These are phyloP conservation scores for Euzophera pinguis DNA, from an alignment of 2,888 invertebrate genomes.

Conservation along the genomic window DNA sequence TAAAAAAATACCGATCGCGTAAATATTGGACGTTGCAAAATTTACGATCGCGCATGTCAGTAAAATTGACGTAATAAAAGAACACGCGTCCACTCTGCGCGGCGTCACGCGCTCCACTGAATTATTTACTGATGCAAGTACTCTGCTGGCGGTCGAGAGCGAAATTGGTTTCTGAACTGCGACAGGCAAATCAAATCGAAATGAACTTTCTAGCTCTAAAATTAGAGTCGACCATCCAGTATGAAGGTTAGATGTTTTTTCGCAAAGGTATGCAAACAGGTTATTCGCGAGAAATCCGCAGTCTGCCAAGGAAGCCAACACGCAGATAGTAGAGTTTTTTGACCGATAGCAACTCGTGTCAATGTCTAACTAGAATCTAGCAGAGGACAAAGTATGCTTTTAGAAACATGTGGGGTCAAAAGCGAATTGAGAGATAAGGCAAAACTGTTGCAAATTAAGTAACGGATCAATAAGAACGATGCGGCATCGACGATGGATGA, in stretches of 20 bases:
- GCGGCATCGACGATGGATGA: slow-evolving; percentile 15
- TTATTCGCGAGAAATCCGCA: slow-evolving; percentile 62
- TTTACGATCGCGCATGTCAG: slow-evolving; percentile 41
- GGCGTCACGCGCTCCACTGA: slow-evolving; percentile 69
- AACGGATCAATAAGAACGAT: slow-evolving; percentile 24
- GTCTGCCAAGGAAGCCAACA: slow-evolving; percentile 52
- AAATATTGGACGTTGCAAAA: slow-evolving; percentile 38
- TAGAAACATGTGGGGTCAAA: slow-evolving; percentile 1
- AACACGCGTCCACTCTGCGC: slow-evolving; percentile 45
- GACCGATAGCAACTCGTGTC: slow-evolving; percentile 44
- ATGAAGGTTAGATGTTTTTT: slow-evolving; percentile 34
- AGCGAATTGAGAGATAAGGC: slow-evolving; percentile 21
- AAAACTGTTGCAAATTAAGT: slow-evolving; percentile 24
- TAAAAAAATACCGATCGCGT: slow-evolving; percentile 27
- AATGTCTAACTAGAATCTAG: background rate
- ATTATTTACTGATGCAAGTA: slow-evolving; percentile 55
- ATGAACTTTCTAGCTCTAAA: slow-evolving; percentile 34
- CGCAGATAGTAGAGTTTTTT: slow-evolving; percentile 39
- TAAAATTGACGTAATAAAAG: slow-evolving; percentile 29
- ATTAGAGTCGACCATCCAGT: slow-evolving; percentile 43
- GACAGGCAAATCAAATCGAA: slow-evolving; percentile 30
- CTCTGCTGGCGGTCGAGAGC: slow-evolving; percentile 60
- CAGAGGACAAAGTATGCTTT: background rate
- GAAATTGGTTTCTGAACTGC: slow-evolving; percentile 65
- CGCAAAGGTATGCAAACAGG: slow-evolving; percentile 47